Percentiles rank a stretch among this genome's conserved stretches.
phyloP scores from a whole-genome alignment of 30 jellyfish, hydroid and myxozoan genomes.

The Mastigias papua region DNA sequence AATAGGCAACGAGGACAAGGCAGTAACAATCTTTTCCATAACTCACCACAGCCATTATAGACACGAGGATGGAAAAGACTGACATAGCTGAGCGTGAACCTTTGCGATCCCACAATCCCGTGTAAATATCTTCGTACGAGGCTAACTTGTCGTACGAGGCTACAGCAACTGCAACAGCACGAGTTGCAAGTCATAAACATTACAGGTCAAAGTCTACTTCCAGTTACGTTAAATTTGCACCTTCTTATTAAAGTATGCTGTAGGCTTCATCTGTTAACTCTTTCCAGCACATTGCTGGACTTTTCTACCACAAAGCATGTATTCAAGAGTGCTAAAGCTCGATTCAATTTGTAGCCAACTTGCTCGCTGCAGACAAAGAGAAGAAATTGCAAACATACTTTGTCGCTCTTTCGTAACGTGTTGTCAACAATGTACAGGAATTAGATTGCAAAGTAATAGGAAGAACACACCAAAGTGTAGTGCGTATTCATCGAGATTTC shows the following conservation, averaged over 20 bases:
- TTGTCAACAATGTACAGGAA: not conserved
- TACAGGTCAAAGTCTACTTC: not conserved
- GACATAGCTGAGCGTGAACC: slow-evolving; percentile 1
- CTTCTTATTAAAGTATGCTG: not conserved
- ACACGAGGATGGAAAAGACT: slow-evolving; percentile 81
- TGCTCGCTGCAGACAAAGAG: not conserved
- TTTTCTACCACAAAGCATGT: not conserved
- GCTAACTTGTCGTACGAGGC: not conserved
- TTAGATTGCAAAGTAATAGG: not conserved
- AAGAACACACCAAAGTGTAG: not conserved
- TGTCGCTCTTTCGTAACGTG: not conserved
- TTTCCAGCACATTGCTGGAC: not conserved
- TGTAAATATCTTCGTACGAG: slow-evolving; percentile 14
- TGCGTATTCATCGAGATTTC: not conserved
- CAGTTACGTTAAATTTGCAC: not conserved
- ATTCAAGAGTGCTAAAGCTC: not conserved
- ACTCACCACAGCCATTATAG: slow-evolving; percentile 69
- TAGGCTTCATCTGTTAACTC: not conserved
- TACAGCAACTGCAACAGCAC: not conserved
- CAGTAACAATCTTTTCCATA: not conserved
- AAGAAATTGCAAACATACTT: not conserved
- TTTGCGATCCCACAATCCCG: slow-evolving; percentile 46
- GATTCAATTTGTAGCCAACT: not conserved
- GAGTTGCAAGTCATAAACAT: not conserved
- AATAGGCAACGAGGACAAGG: not conserved